Base-by-base conservation (phyloP, 2,113 vertebrate genomes). In the Tauraco erythrolophus region DNA sequence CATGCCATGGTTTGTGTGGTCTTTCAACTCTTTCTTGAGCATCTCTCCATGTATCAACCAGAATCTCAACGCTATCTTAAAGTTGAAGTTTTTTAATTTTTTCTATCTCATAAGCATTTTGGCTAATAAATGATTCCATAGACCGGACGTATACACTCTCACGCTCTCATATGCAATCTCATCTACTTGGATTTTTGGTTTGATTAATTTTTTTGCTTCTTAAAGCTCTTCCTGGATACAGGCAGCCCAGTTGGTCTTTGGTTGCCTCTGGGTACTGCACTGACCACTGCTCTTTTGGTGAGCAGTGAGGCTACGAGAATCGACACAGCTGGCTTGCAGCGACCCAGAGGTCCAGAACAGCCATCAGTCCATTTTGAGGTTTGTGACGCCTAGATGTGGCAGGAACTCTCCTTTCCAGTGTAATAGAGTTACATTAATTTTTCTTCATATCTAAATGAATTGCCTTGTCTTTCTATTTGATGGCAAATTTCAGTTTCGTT, bases 131-230 rank as follows among this genome's bases (percentile, higher is more conserved):
- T 51, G 14, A 28, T 93, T 94, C 39, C 2, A 3, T 28, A 80
- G 17, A 76, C 7, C 6, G 43, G 30, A 39, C 1, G 1, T 65
- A 19, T 70, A 57, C 0, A 1, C 10, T 74, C 3, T 61, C 41
- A 17, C 4, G 6, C 24, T 62, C 11, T 64, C 4, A 18, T 51
- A 35, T 2, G 4, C 2, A 27, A 11, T 56, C 18, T 80, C 39
- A 31, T 69, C 45, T 80, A 4, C 74, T 58, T 87, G 31, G 5
- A 27, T 48, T 80, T 90, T 56, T 84, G 4, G 4, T 90, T 77
- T 30, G 12, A 65, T 75, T 60, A 43, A 25, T 65, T 75, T 5
- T 68, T 74, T 90, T 43, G 41, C 21, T 62, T 51, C 45, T 72
- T 84, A 93, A 82, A 48, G 33, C 17, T 88, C 13, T 72, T 78